Evolutionary conservation across 2,888 invertebrate species (phyloP), one percentile per base, ranked within the genome.

Genomic region (Meteorus cinctellus): DNA sequence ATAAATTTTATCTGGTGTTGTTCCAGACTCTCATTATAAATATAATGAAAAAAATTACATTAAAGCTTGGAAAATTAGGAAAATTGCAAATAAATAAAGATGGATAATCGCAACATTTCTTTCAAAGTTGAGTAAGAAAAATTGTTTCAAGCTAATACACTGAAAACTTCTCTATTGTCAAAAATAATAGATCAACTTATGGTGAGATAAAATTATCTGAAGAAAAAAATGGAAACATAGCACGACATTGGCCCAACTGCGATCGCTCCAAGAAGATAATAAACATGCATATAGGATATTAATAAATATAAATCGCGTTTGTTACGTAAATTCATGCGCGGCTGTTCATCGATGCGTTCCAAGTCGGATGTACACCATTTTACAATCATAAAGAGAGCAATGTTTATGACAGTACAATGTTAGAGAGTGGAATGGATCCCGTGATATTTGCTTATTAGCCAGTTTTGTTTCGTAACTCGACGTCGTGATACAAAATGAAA

Each of bases 361-460:
- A 78, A 78, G 85, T 88, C 88, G 88, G 89, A 89, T 89, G 88
- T 88, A 83, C 85, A 88, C 85, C 85, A 87, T 89, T 88, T 89
- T 85, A 87, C 85, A 89, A 89, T 89, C 86, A 88, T 84, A 84
- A 86, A 82, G 82, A 83, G 87, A 87, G 87, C 85, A 86, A 87
- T 88, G 84, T 87, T 87, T 88, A 88, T 84, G 83, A 82, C 84
- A 83, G 71, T 67, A 75, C 71, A 77, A 69, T 75, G 65, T 75
- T 72, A 75, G 72, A 62, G 77, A 79, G 76, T 76, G 63, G 10
- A 66, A 66, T 67, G 63, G 74, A 79, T 81, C 84, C 84, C 83
- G 85, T 84, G 85, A 85, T 86, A 86, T 85, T 83, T 84, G 85
- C 84, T 87, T 84, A 86, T 88, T 88, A 87, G 81, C 80, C 78